Evolutionary conservation across 1,140 invertebrate genomes (phyloP), one percentile per base, ranked within the genome.

Genomic region (Lepidurus arcticus): DNA sequence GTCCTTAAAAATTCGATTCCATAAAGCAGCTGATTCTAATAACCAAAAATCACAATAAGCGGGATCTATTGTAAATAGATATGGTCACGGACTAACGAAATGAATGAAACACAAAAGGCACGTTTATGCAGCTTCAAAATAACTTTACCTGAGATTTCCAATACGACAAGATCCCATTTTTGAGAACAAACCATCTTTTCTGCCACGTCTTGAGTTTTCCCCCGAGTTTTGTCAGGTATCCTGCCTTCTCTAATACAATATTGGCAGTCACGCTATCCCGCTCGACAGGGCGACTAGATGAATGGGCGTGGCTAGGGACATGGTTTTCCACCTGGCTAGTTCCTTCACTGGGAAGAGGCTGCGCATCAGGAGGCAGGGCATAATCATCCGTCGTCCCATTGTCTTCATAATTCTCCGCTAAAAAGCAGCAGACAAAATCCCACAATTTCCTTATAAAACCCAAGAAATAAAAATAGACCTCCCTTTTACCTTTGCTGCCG

Each of bases 131-230:
- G 34, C 34, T 34, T 34, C 3, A 6, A 11, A 42, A 73, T 24
- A 7, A 7, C 78, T 81, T 78, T 81, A 89, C 88, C 85, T 88
- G 88, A 76, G 92, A 93, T 85, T 97, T 98, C 92, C 96, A 98
- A 85, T 98, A 98, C 2, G 91, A 93, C 0, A 98, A 86, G 0
- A 91, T 90, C 42, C 95, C 95, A 86, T 97, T 96, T 83, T 94
- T 95, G 1, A 98, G 85, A 0, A 97, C 93, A 83, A 98, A 98
- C 92, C 94, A 98, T 82, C 95, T 87, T 83, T 96, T 94, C 80
- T 94, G 88, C 96, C 96, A 98, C 0, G 94, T 97, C 87, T 97
- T 98, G 1, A 98, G 87, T 86, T 97, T 97, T 13, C 96, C 96
- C 74, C 96, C 95, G 47, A 98, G 87, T 86, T 98, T 98, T 13